phyloP scores from a whole-genome alignment of 2,113 vertebrate genomes.

The Steatornis caripensis region DNA sequence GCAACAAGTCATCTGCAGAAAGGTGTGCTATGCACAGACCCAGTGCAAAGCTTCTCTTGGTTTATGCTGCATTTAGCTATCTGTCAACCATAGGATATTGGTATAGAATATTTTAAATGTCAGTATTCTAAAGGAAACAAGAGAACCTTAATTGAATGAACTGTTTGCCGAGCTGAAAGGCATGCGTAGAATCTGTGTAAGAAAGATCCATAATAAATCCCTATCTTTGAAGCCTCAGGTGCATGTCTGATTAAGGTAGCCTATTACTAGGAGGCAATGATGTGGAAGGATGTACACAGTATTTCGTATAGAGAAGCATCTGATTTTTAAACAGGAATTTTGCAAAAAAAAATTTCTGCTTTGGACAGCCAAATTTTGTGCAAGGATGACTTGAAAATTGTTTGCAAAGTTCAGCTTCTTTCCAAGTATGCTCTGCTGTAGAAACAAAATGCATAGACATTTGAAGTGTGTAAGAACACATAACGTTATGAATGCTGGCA shows the following conservation, averaged over 20 bases:
- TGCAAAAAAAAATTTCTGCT: not conserved
- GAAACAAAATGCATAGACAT: not conserved
- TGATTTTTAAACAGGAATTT: not conserved
- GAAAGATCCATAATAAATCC: not conserved
- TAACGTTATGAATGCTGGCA: not conserved
- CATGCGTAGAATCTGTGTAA: not conserved
- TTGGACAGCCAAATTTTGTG: not conserved
- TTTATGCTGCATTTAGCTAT: conserved; percentile 29
- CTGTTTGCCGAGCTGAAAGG: not conserved
- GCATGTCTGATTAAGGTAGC: not conserved
- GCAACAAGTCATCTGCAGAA: conserved; percentile 39
- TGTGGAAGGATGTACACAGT: not conserved
- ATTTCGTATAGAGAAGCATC: not conserved
- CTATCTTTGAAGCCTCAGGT: not conserved
- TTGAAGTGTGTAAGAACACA: not conserved
- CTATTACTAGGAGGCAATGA: not conserved
- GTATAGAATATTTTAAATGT: conserved; percentile 9
- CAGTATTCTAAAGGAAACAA: conserved; percentile 23
- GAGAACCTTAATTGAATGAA: not conserved
- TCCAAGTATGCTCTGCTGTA: not conserved
- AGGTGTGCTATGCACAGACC: not conserved
- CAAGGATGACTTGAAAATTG: not conserved
- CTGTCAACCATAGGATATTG: conserved; percentile 5
- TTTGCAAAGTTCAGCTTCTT: not conserved
- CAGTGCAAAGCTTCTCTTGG: not conserved